Conservation (phyloP, 2,797 vertebrate genomes). For the Diplodus puntazzo region DNA sequence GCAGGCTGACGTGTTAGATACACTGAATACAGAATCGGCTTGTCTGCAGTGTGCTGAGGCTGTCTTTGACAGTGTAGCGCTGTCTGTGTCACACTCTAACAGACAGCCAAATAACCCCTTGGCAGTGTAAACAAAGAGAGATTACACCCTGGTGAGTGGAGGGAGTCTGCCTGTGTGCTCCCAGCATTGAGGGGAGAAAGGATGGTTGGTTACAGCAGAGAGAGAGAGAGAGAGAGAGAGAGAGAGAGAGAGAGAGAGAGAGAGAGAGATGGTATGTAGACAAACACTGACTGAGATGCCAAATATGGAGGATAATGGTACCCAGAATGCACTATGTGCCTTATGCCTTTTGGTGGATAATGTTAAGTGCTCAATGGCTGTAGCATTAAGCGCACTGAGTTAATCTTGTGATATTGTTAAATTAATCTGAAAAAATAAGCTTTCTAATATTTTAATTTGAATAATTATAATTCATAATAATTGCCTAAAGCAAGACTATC, state of each 20-base stretch:
- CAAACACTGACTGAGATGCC: slow-evolving; percentile 46
- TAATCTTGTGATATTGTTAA: not conserved
- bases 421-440: not conserved
- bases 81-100: slow-evolving; percentile 85
- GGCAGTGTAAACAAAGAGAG: slow-evolving; percentile 88
- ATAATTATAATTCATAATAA: not conserved
- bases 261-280: slow-evolving; percentile 22
- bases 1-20: slow-evolving; percentile 75
- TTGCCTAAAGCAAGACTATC: too few species aligned
- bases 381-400: not conserved
- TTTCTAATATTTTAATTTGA: too few species aligned
- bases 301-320: slow-evolving; percentile 53
- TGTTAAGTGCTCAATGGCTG: not conserved
- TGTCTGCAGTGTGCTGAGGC: slow-evolving; percentile 76
- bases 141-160: slow-evolving; percentile 88
- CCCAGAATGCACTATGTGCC: slow-evolving; percentile 16
- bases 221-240: slow-evolving; percentile 1
- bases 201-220: slow-evolving; percentile 65
- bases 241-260: slow-evolving; percentile 5
- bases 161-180: slow-evolving; percentile 81
- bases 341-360: slow-evolving; percentile 8
- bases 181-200: slow-evolving; percentile 72
- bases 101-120: slow-evolving; percentile 88
- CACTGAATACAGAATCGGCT: slow-evolving; percentile 76
- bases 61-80: slow-evolving; percentile 80